Base-by-base conservation (phyloP, 2,888 invertebrate genomes). In the Dugesia japonica region DNA sequence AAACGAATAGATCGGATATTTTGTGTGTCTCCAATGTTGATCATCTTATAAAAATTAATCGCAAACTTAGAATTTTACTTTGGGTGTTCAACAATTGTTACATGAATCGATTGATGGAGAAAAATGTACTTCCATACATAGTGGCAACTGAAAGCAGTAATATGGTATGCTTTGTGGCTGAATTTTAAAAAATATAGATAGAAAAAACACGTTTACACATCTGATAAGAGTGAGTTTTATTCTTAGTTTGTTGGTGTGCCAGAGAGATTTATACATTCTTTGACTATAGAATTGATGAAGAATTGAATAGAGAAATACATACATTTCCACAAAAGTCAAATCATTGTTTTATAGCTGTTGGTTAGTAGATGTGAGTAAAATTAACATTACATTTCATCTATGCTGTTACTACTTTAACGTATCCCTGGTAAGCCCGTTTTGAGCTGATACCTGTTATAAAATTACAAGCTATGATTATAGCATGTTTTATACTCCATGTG, bases 101-200 rank as follows among this genome's bases (percentile, higher is more conserved):
- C 56, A 56, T 56, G 56, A 56, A 56, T 56, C 56, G 56, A 56
- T 56, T 56, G 56, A 56, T 56, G 56, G 56, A 56, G 56, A n/a
- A 56, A 56, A 56, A 56, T 56, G 56, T 56, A 56, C 4, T 56
- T 56, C 56, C 56, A 56, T 56, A 56, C 56, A 56, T 4, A 56
- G 17, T 56, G 56, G 23, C 56, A 56, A 56, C 56, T 23, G 17
- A 23, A 23, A 7, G 4, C 13, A 13, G 4, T n/a, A 9, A n/a
- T n/a, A n/a, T 56, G 4, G 56, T 56, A 56, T 56, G 56, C 23
- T 56, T 56, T 56, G 56, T 56, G 56, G 23, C n/a, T 56, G 56
- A 23, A 56, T 56, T 56, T n/a, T 56, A 56, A 20, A 56, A 56
- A 20, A 56, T n/a, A 56, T 56, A 56, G 56, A 56, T 56, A 56